Conservation (phyloP, 2,113 vertebrate species). For the chimpanzee (Pan troglodytes) region DNA sequence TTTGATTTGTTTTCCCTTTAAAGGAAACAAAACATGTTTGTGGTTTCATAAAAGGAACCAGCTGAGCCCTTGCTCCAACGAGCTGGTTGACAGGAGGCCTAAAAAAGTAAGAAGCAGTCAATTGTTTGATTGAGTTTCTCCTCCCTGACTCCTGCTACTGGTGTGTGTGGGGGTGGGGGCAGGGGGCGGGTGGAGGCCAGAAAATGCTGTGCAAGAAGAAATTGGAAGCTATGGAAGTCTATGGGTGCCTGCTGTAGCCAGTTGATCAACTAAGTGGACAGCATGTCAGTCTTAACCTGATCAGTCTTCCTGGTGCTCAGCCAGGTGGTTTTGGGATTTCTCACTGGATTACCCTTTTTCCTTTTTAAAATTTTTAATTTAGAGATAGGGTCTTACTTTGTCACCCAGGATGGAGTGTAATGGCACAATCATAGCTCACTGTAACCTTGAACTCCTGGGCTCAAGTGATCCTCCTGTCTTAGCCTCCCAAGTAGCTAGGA, state of each 20-base stretch:
- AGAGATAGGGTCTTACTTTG: too few species aligned
- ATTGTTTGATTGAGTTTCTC: slow-evolving; percentile 49
- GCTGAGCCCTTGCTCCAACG: slow-evolving; percentile 47
- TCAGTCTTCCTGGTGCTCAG: background rate
- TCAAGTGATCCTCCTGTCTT: too few species aligned
- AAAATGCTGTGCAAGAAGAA: background rate
- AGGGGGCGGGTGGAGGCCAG: background rate
- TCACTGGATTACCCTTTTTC: slow-evolving; percentile 30
- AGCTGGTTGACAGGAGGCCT: slow-evolving; percentile 49
- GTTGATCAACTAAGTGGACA: background rate
- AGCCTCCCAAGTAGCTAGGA: too few species aligned
- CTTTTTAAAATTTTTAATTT: too few species aligned
- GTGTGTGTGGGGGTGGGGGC: too few species aligned
- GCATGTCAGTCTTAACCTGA: background rate
- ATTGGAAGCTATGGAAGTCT: background rate
- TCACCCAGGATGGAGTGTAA: too few species aligned
- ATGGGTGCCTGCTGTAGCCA: background rate
- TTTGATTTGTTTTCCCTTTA: slow-evolving; percentile 76
- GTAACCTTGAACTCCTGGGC: too few species aligned
- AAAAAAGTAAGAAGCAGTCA: slow-evolving; percentile 51
- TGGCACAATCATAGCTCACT: too few species aligned
- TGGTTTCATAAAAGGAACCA: slow-evolving; percentile 62
- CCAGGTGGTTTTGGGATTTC: slow-evolving; percentile 50
- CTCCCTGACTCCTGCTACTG: background rate
- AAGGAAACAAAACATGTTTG: slow-evolving; percentile 65